Conservation (phyloP, 2,888 invertebrate species). For the Dinocampus coccinellae region DNA sequence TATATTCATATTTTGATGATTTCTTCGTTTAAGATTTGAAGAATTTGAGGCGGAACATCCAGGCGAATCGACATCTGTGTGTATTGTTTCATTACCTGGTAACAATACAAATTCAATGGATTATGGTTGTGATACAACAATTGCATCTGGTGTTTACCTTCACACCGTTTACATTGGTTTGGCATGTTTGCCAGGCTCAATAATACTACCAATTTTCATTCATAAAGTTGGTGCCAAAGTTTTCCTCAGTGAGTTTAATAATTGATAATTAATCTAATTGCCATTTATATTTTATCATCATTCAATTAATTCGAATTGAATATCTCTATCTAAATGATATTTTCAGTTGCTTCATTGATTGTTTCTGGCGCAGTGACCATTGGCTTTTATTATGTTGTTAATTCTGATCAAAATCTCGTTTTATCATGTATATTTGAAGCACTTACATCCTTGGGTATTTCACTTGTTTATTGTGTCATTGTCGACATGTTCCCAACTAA, state of each 20-base stretch:
- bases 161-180: slow-evolving; percentile 85
- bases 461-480: slow-evolving; percentile 84
- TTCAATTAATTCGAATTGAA: too few relatives aligned
- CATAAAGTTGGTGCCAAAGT: slow-evolving; percentile 86
- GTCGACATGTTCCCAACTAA: slow-evolving; percentile 88
- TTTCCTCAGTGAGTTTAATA: slow-evolving; percentile 78
- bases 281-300: slow-evolving; percentile 1
- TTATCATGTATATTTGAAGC: slow-evolving; percentile 76
- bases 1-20: not conserved
- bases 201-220: slow-evolving; percentile 83
- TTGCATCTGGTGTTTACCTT: slow-evolving; percentile 78
- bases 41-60: slow-evolving; percentile 79
- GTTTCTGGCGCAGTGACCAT: slow-evolving; percentile 81
- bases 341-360: slow-evolving; percentile 81
- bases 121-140: slow-evolving; percentile 76
- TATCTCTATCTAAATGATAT: not conserved
- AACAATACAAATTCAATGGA: slow-evolving; percentile 66
- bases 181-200: slow-evolving; percentile 84
- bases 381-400: slow-evolving; percentile 81
- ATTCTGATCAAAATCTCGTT: slow-evolving; percentile 79
- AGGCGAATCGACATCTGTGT: slow-evolving; percentile 79
- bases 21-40: slow-evolving; percentile 74
- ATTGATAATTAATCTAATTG: slow-evolving; percentile 14
- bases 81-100: slow-evolving; percentile 77
- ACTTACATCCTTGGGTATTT: slow-evolving; percentile 83